A percentile compares a stretch with the other conserved stretches of the same genome.
These are phyloP conservation scores for Drosophila asahinai DNA, from an alignment of 1,140 invertebrate genomes.

Conservation along the genomic window DNA sequence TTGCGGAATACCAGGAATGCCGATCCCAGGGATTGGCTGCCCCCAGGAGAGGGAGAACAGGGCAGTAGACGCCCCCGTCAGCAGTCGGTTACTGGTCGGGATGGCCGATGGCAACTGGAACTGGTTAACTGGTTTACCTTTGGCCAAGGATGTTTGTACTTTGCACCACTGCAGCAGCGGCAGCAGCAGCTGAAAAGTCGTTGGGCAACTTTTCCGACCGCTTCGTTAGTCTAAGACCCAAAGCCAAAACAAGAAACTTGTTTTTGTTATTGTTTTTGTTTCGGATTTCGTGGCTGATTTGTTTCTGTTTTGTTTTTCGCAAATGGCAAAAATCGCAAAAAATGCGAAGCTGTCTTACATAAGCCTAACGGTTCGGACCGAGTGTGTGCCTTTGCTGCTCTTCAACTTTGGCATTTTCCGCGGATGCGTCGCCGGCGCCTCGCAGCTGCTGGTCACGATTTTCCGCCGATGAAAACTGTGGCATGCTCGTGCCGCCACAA, in stretches of 20 bases:
- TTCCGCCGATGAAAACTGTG: conserved; percentile 59
- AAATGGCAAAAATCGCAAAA: conserved; percentile 58
- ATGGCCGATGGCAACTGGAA: conserved; percentile 43
- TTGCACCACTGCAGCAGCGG: conserved; percentile 35
- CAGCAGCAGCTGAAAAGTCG: conserved; percentile 61
- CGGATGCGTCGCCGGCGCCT: conserved; percentile 47
- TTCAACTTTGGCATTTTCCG: conserved; percentile 76
- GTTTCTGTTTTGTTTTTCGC: conserved; percentile 32
- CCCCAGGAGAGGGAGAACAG: conserved; percentile 8
- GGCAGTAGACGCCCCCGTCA: conserved; percentile 62
- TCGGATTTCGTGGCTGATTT: conserved; percentile 28
- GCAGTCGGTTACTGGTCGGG: conserved; percentile 12
- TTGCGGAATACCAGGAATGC: conserved; percentile 35
- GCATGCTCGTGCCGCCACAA: conserved; percentile 45
- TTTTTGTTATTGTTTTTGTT: conserved; percentile 43
- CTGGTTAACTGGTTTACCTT: conserved; percentile 79
- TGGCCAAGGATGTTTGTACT: conserved; percentile 78
- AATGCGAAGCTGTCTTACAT: conserved; percentile 66
- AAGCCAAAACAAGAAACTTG: conserved; percentile 73
- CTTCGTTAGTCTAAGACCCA: conserved; percentile 35
- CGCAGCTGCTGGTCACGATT: conserved; percentile 28
- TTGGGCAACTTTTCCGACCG: conserved; percentile 67
- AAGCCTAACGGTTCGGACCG: conserved; percentile 37
- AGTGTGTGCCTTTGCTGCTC: conserved; percentile 44
- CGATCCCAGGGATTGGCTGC: conserved; percentile 30